Conservation (phyloP, 2,113 vertebrate species). For the Syrrhaptes paradoxus region DNA sequence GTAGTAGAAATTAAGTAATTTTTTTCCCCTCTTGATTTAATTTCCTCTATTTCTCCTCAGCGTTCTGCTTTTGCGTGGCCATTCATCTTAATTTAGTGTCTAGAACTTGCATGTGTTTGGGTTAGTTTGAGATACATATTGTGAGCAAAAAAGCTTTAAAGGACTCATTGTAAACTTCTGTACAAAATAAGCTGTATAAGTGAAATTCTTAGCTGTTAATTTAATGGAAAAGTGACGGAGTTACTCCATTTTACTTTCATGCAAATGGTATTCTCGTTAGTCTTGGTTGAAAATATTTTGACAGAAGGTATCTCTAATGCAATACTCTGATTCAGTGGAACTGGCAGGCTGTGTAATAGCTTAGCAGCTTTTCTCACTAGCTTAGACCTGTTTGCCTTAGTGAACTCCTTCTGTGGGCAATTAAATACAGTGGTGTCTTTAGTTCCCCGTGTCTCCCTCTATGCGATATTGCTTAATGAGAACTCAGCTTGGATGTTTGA, state of each 20-base stretch:
- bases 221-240: neutral
- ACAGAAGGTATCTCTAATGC: neutral
- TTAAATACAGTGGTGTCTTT: neutral
- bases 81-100: neutral
- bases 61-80: rapidly evolving
- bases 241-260: neutral
- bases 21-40: neutral
- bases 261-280: neutral
- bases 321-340: neutral
- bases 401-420: neutral
- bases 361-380: neutral
- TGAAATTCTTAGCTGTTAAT: neutral
- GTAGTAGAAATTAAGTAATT: neutral
- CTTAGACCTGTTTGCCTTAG: neutral
- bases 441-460: neutral
- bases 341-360: neutral
- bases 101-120: neutral
- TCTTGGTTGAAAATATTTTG: neutral
- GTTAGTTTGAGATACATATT: neutral
- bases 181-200: neutral
- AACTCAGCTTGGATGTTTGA: neutral
- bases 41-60: neutral
- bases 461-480: neutral
- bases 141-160: neutral
- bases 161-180: neutral